Base-by-base conservation (phyloP, 2,797 vertebrate species). In the Sebastes matsubarae region DNA sequence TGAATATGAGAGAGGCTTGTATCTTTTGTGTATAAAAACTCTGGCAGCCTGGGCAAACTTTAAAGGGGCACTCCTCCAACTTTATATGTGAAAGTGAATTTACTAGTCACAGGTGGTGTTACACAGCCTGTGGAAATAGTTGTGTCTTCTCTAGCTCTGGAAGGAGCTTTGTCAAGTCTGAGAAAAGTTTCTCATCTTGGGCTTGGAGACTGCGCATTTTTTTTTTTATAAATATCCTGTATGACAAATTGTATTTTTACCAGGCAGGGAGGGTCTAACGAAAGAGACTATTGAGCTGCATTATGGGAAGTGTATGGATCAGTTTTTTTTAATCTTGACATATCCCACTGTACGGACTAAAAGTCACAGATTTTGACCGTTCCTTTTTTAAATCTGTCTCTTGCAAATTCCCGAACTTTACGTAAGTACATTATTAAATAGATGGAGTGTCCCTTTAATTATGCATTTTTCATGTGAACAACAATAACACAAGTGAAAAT, bases 1-100 rank as follows among this genome's bases (percentile, higher is more conserved):
- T 77, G 71, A 79, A 63, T 34, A 16, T 1, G 22, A 46, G 63
- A 68, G 55, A 54, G 38, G 6, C 24, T 54, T 13, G 32, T 12
- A 71, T 61, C 50, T 38, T 81, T 84, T 87, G 38, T 87, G 30
- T 32, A n/a, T 67, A 57, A 50, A 72, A 78, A 16, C 34, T 77
- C 46, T 12, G 29, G 38, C 77, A 75, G 25, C 68, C 71, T 69
- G 32, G n/a, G 22, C 7, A 63, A 67, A 81, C 67, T 79, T 72
- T 77, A 58, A 86, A 88, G 32, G 58, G 32, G 22, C 71, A 29
- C 71, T 68, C 42, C 29, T 50, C 10, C 11, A 25, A 34, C n/a
- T 52, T 52, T 20, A 52, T 52, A 52, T 52, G 50, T 32, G 2
- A 75, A 24, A 68, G 55, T 54, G 64, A 52, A 68, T 74, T 67